phyloP scores from a whole-genome alignment of 2,113 vertebrate genomes.

The Suncus etruscus region DNA sequence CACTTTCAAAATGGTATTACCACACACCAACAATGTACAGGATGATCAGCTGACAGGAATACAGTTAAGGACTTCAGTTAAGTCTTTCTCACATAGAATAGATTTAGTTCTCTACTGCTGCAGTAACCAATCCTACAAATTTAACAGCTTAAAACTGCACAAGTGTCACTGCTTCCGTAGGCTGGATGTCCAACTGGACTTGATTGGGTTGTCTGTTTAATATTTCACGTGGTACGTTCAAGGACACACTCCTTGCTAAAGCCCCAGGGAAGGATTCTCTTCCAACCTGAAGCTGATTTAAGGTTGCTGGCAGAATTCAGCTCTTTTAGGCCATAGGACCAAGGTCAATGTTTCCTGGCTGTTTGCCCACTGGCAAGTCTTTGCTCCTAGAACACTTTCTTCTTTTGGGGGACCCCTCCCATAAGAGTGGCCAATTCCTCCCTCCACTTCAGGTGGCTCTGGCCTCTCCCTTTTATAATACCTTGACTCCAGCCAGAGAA shows the following conservation, averaged over 20 bases:
- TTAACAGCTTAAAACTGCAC: not conserved
- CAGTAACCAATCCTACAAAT: conserved; percentile 25
- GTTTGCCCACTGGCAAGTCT: not conserved
- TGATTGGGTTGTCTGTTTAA: not conserved
- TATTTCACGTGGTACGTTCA: not conserved
- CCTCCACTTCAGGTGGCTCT: not conserved
- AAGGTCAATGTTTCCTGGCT: not conserved
- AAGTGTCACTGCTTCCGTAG: conserved; percentile 28
- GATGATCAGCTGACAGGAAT: not conserved
- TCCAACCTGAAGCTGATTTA: not conserved
- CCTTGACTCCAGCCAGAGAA: not conserved
- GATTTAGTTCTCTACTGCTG: not conserved
- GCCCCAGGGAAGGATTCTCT: not conserved
- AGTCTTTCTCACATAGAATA: not conserved
- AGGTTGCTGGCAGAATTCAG: not conserved
- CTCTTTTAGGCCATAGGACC: not conserved
- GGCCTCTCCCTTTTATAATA: not conserved
- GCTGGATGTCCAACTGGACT: not conserved
- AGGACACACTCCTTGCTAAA: not conserved
- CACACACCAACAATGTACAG: not conserved
- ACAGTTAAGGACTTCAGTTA: not conserved
- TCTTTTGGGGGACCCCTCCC: not conserved
- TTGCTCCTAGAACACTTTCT: not conserved
- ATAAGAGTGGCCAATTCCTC: not conserved
- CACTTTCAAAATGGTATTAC: not conserved